Evolutionary conservation across 2,113 vertebrate species (phyloP).

Genomic region (Accipiter cooperii): DNA sequence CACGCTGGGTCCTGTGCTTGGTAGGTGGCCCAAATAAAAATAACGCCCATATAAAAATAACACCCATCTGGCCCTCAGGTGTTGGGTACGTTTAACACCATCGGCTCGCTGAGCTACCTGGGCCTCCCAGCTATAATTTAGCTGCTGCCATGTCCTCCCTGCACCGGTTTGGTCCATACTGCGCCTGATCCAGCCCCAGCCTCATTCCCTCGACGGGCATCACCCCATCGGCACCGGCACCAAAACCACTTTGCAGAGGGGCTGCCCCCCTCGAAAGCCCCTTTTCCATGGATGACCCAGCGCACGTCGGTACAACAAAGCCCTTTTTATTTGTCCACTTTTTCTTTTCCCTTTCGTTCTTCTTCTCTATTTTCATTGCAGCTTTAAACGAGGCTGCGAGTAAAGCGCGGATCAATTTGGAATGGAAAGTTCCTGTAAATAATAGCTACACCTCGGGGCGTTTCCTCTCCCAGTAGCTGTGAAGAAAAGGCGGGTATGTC

Average conservation of each 20-base stretch:
- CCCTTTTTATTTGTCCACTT: neutral
- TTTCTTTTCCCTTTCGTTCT: neutral
- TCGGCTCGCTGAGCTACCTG: neutral
- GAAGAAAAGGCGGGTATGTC: neutral
- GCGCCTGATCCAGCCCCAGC: neutral
- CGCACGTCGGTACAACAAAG: accelerated
- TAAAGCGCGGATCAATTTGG: neutral
- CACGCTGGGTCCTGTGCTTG: accelerated
- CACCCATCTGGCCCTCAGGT: neutral
- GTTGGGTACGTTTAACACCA: neutral
- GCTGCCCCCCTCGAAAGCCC: neutral
- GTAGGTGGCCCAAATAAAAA: neutral
- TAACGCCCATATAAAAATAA: neutral
- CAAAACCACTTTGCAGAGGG: neutral
- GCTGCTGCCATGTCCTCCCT: accelerated
- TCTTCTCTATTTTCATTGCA: neutral
- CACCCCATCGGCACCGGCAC: neutral
- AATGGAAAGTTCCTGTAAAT: neutral
- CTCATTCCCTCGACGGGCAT: neutral
- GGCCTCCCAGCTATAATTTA: neutral
- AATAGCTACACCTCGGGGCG: neutral
- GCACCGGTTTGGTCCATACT: neutral
- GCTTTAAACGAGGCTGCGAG: accelerated
- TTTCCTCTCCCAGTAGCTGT: constrained; percentile 14
- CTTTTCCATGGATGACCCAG: accelerated